phyloP scores from a whole-genome alignment of 2,797 vertebrate genomes.

The Leptodactylus fallax region DNA sequence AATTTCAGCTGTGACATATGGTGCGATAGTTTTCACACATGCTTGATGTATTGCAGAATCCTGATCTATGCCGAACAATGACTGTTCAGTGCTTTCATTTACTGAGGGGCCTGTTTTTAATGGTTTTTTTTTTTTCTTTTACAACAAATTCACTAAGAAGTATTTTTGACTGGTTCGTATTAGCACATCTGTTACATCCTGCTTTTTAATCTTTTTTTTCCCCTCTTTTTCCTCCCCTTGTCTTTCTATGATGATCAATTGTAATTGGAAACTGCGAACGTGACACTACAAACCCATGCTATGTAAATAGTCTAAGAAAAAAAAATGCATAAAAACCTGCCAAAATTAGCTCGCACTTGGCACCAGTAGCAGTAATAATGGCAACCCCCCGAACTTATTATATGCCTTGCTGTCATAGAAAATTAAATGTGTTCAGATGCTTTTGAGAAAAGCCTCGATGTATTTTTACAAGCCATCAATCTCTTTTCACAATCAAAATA shows the following conservation, averaged over 20 bases:
- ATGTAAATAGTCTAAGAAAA: slow-evolving; percentile 19
- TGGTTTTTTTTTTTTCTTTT: slow-evolving; percentile 58
- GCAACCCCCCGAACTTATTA: slow-evolving; percentile 51
- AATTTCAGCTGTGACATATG: slow-evolving; percentile 55
- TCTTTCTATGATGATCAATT: slow-evolving; percentile 63
- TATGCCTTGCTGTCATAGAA: slow-evolving; percentile 57
- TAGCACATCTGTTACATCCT: slow-evolving; percentile 61
- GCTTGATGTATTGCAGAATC: slow-evolving; percentile 47
- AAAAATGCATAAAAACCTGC: not conserved
- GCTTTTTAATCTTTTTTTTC: slow-evolving; percentile 62
- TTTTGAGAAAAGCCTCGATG: slow-evolving; percentile 54
- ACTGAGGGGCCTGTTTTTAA: slow-evolving; percentile 62
- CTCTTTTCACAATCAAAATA: slow-evolving; percentile 66
- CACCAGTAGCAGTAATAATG: slow-evolving; percentile 62
- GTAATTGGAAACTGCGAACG: slow-evolving; percentile 61
- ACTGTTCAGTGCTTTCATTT: slow-evolving; percentile 52
- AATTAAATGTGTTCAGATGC: slow-evolving; percentile 49
- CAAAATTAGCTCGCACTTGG: slow-evolving; percentile 59
- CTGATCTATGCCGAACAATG: slow-evolving; percentile 20
- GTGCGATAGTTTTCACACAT: slow-evolving; percentile 64
- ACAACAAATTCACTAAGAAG: slow-evolving; percentile 58
- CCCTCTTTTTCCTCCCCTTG: not conserved
- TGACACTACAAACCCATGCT: slow-evolving; percentile 60
- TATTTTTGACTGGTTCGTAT: slow-evolving; percentile 60
- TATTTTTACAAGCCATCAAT: slow-evolving; percentile 65